Conservation (phyloP, 2,888 invertebrate species). For the Watsonalla binaria region DNA sequence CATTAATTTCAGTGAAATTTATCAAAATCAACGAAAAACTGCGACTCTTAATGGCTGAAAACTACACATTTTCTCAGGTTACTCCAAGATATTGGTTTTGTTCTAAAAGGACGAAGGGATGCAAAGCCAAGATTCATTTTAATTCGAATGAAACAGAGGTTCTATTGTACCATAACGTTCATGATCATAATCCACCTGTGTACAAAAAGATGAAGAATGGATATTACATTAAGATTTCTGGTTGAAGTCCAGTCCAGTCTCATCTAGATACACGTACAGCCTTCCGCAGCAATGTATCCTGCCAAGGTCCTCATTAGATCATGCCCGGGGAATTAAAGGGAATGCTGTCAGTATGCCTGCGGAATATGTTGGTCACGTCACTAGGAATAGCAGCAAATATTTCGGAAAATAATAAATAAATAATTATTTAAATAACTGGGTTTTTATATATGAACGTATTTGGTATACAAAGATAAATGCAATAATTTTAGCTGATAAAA, state of each 20-base stretch:
- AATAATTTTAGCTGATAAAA: too few relatives aligned
- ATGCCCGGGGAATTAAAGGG: too few relatives aligned
- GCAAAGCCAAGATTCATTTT: constrained; percentile 13
- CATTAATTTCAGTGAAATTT: neutral
- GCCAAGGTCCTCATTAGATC: too few relatives aligned
- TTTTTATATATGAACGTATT: too few relatives aligned
- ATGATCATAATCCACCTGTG: constrained; percentile 4
- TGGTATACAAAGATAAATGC: too few relatives aligned
- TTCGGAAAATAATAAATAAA: too few relatives aligned
- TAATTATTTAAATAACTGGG: too few relatives aligned
- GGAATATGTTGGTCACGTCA: too few relatives aligned
- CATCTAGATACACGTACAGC: too few relatives aligned
- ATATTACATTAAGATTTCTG: constrained; percentile 3
- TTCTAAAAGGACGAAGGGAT: constrained; percentile 11
- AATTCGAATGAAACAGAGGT: constrained; percentile 5
- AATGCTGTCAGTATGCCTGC: too few relatives aligned
- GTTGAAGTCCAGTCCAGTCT: neutral
- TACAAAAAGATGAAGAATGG: constrained; percentile 2
- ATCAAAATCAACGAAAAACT: neutral
- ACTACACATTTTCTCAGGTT: neutral
- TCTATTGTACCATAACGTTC: constrained; percentile 1
- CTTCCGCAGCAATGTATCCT: too few relatives aligned
- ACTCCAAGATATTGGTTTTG: constrained; percentile 4
- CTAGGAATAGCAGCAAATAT: too few relatives aligned
- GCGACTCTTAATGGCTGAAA: constrained; percentile 1